These are phyloP conservation scores for Oenanthe oenanthe DNA, from an alignment of 2,113 vertebrate species.

Conservation along the genomic window DNA sequence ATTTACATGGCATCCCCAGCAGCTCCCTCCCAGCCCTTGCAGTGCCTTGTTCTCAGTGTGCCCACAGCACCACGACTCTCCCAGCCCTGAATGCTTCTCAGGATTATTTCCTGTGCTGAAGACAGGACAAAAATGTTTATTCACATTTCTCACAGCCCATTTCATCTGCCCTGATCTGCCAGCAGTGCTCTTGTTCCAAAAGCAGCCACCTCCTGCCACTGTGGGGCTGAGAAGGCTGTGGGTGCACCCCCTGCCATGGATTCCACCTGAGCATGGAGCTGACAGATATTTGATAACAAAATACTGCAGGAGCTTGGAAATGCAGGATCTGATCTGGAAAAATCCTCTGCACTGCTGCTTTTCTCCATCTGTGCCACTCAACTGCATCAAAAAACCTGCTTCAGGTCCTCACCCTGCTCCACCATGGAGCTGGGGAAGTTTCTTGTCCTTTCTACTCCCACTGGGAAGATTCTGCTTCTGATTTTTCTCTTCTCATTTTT, in stretches of 20 bases:
- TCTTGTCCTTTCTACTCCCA: not conserved
- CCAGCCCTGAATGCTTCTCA: not conserved
- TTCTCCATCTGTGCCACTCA: not conserved
- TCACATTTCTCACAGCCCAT: not conserved
- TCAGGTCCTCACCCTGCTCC: not conserved
- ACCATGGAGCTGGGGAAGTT: fast-evolving
- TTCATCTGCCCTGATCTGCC: not conserved
- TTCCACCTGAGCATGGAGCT: not conserved
- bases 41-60: fast-evolving
- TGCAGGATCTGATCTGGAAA: not conserved
- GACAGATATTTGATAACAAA: not conserved
- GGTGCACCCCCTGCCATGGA: not conserved
- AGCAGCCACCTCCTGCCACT: not conserved
- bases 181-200: not conserved
- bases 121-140: not conserved
- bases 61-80: not conserved
- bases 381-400: not conserved
- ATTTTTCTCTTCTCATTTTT: not conserved
- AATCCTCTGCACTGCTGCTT: not conserved
- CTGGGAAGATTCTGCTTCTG: not conserved
- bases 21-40: not conserved
- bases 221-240: not conserved
- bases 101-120: not conserved
- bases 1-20: not conserved
- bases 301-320: not conserved